phyloP scores from a whole-genome alignment of 2,113 vertebrate species.

The Oncorhynchus masou region DNA sequence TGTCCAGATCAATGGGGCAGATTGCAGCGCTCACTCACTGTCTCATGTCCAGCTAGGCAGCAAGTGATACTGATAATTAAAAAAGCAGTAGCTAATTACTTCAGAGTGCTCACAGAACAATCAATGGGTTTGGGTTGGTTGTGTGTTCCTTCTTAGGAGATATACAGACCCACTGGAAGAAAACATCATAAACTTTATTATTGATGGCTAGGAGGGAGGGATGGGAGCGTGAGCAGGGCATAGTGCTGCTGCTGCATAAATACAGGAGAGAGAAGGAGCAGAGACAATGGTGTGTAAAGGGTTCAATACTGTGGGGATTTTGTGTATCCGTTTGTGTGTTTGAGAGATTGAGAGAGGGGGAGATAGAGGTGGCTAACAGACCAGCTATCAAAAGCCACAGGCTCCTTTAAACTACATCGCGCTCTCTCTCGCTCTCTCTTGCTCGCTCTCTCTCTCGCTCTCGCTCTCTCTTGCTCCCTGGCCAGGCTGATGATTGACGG shows the following conservation, averaged over 20 bases:
- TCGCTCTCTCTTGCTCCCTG: constrained; percentile 44
- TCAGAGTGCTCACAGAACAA: constrained; percentile 13
- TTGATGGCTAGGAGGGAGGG: background rate
- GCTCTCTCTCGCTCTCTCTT: no score
- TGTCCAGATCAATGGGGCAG: constrained; percentile 65
- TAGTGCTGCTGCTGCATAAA: constrained; percentile 2
- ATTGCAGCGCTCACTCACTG: constrained; percentile 63
- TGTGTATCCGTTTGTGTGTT: constrained; percentile 50
- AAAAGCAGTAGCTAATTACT: constrained; percentile 33
- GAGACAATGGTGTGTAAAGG: constrained; percentile 36
- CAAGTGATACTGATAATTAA: constrained; percentile 27
- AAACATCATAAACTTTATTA: background rate
- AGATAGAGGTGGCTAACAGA: constrained; percentile 61
- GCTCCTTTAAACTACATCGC: constrained; percentile 68
- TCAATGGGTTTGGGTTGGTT: constrained; percentile 17
- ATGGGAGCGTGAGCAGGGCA: background rate
- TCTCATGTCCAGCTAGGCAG: constrained; percentile 37
- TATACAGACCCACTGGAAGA: constrained; percentile 1
- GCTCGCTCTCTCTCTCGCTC: no score
- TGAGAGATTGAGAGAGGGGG: constrained; percentile 51
- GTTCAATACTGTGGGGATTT: constrained; percentile 36
- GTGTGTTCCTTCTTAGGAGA: constrained; percentile 18
- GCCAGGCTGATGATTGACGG: constrained; percentile 81
- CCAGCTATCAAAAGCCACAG: constrained; percentile 69
- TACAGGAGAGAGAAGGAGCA: constrained; percentile 3